A percentile compares a stretch with the other conserved stretches of the same genome.
These are phyloP conservation scores for human (Homo sapiens) DNA, from an alignment of 2,113 vertebrate species.

Conservation along the genomic window DNA sequence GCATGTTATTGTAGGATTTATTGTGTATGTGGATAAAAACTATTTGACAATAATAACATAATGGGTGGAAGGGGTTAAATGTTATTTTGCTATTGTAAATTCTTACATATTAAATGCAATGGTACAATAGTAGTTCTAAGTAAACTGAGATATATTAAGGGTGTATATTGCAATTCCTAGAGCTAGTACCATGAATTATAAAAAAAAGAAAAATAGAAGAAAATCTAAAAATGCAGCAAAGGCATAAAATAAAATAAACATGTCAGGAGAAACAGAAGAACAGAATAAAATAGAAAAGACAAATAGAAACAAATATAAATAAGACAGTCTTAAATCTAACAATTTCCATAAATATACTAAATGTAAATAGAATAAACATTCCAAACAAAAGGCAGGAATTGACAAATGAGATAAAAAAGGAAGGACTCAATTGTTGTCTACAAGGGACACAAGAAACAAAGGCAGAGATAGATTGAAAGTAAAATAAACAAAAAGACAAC, in stretches of 20 bases:
- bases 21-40: background rate
- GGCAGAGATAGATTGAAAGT: background rate
- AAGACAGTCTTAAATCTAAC: background rate
- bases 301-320: background rate
- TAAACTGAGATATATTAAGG: background rate
- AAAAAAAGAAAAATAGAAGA: background rate
- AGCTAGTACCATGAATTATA: background rate
- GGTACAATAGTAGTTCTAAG: background rate
- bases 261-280: background rate
- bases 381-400: background rate
- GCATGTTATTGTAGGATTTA: background rate
- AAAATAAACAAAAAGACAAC: background rate
- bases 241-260: background rate
- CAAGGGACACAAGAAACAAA: background rate
- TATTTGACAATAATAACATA: background rate
- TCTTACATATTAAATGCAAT: background rate
- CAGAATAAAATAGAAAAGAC: background rate
- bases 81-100: background rate
- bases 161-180: background rate
- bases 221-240: background rate
- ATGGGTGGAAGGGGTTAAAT: background rate
- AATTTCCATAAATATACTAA: background rate
- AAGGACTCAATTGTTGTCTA: background rate
- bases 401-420: background rate
- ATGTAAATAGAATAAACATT: background rate